Base-by-base conservation (phyloP, 1,140 invertebrate genomes). In the Trissolcus basalis region DNA sequence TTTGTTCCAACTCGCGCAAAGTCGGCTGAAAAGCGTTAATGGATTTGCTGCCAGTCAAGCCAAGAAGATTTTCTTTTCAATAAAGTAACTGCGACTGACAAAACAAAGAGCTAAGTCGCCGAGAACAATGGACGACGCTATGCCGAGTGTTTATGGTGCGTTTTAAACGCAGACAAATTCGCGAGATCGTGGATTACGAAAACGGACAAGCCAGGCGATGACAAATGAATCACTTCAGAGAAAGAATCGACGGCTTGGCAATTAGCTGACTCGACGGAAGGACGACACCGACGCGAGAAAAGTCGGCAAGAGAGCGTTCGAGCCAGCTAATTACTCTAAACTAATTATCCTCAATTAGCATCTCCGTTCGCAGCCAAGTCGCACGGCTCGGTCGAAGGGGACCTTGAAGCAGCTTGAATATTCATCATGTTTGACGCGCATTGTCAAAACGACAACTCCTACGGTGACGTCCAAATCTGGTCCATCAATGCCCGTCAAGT, bases 301-400 rank as follows among this genome's bases (percentile, higher is more conserved):
- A 70, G 55, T 65, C 59, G 56, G 45, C 48, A 80, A 79, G 67
- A 16, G 60, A 63, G n/a, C n/a, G n/a, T n/a, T n/a, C n/a, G n/a
- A n/a, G 58, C 44, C 69, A 72, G 77, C 79, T 86, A 86, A 87
- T 87, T 86, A 85, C 73, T 80, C 72, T 81, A 85, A 85, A 86
- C 80, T 82, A 84, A 87, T 86, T 86, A 85, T 72, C 70, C 79
- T 80, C 72, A 75, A 77, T 85, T 85, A 80, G 77, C 72, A 60
- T 59, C 49, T 59, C 55, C 32, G 8, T 50, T 61, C 49, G 54
- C 43, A 43, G 54, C n/a, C 0, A 12, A 68, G 50, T 68, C 48
- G 44, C 32, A 35, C 41, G 45, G 51, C 16, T 50, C 10, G 27
- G 15, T 41, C 6, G 10, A 44, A 10, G 32, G 47, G 36, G 45